Conservation (phyloP, 2,113 vertebrate species). For the Hydrochoerus hydrochaeris region DNA sequence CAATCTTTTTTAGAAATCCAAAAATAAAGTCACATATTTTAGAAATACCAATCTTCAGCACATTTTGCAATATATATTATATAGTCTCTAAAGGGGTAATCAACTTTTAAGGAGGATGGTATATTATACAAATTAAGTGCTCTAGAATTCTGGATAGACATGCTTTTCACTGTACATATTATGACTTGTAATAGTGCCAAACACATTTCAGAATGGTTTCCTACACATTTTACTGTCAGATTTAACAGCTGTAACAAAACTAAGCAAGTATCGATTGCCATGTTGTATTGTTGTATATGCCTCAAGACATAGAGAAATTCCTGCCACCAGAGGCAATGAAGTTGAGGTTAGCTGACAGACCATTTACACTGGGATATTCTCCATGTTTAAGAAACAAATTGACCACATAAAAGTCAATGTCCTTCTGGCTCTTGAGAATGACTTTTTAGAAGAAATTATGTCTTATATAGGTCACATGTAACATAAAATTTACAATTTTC, state of each 20-base stretch:
- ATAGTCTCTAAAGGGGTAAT: neutral
- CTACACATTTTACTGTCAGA: neutral
- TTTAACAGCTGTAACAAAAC: neutral
- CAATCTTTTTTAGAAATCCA: neutral
- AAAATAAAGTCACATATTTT: neutral
- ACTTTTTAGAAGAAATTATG: constrained; percentile 47
- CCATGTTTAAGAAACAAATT: neutral
- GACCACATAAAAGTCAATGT: constrained; percentile 37
- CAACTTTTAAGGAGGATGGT: neutral
- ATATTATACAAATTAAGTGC: neutral
- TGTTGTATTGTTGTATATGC: neutral
- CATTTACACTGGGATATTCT: neutral
- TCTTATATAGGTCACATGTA: constrained; percentile 57
- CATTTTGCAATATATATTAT: neutral
- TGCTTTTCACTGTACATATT: neutral
- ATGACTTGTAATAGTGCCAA: neutral
- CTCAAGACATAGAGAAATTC: neutral
- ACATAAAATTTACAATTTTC: constrained; percentile 61
- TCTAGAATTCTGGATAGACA: neutral
- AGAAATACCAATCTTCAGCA: neutral
- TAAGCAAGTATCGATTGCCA: neutral
- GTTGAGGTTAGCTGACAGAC: neutral
- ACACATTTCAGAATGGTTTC: neutral
- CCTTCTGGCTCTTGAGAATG: constrained; percentile 15
- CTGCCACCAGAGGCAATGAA: neutral